Evolutionary conservation across 2,888 invertebrate genomes (phyloP), one percentile per base, ranked within the genome.

Genomic region (Vesta saturnalis): DNA sequence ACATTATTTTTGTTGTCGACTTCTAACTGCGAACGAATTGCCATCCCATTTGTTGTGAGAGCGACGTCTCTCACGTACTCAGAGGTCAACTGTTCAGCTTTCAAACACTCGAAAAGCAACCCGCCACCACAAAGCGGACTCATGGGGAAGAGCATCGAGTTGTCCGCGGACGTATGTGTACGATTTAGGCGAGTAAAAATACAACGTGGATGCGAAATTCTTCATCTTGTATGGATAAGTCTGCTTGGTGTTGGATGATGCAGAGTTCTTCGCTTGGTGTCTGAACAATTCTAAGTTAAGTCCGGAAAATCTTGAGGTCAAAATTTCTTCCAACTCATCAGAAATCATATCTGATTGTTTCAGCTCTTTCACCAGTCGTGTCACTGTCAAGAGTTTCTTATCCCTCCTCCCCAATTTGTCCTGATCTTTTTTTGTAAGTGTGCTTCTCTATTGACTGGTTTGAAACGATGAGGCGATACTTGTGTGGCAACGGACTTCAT

Each of bases 111-210:
- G n/a, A n/a, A n/a, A n/a, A n/a, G 39, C 39, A n/a, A 39, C 8
- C 39, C 39, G n/a, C 8, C n/a, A n/a, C n/a, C 39, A n/a, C n/a
- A 39, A 1, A n/a, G 39, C n/a, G 39, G 39, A 8, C 39, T 39
- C n/a, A n/a, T 39, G 39, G 12, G 39, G 39, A 39, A 39, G 39
- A 39, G 39, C 39, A n/a, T 3, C n/a, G 8, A 39, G 39, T 39
- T 39, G 39, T 39, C n/a, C n/a, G 39, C n/a, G 39, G 39, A 39
- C 39, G 39, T 39, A 39, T n/a, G 39, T n/a, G 39, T 39, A 39
- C 2, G 39, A 10, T n/a, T 39, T 39, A 39, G 39, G 39, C 39
- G 39, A 39, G 39, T 39, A 39, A 39, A 39, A 39, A n/a, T 39
- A 39, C 39, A 39, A 2, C 2, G 39, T 39, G 2, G 39, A 39